phyloP scores from a whole-genome alignment of 2,797 vertebrate species.

The Discoglossus pictus region DNA sequence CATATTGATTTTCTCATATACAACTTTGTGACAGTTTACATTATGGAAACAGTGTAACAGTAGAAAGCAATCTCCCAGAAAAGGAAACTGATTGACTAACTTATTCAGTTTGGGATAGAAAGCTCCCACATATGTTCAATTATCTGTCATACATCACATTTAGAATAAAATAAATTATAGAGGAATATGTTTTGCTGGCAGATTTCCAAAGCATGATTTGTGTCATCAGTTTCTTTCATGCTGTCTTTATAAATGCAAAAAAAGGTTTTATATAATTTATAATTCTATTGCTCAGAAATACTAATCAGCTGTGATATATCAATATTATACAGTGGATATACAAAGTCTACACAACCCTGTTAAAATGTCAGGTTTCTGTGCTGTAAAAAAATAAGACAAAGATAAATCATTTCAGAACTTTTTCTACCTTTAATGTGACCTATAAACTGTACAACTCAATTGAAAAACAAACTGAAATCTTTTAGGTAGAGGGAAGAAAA shows the following conservation, averaged over 20 bases:
- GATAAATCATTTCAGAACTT: too few species aligned
- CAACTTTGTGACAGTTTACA: background rate
- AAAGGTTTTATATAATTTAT: too few species aligned
- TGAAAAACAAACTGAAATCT: too few species aligned
- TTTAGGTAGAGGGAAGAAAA: too few species aligned
- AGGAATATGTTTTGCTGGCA: slow-evolving; percentile 16
- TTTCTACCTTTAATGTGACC: too few species aligned
- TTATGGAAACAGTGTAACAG: slow-evolving; percentile 11
- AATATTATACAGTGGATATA: too few species aligned
- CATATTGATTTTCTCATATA: slow-evolving; percentile 11
- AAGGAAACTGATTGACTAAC: slow-evolving; percentile 24
- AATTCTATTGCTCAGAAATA: background rate
- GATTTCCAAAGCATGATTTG: slow-evolving; percentile 22
- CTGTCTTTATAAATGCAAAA: slow-evolving; percentile 6
- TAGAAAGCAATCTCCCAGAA: background rate
- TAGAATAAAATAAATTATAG: slow-evolving; percentile 2
- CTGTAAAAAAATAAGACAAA: too few species aligned
- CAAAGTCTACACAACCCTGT: too few species aligned
- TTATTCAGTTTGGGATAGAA: slow-evolving; percentile 2
- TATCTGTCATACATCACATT: slow-evolving; percentile 35
- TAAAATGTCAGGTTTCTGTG: too few species aligned
- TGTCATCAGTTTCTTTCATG: slow-evolving; percentile 16
- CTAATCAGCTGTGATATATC: background rate
- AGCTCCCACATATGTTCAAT: slow-evolving; percentile 29
- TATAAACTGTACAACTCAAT: too few species aligned